phyloP scores from a whole-genome alignment of 2,888 invertebrate species.

The Chrysotoxum bicinctum region DNA sequence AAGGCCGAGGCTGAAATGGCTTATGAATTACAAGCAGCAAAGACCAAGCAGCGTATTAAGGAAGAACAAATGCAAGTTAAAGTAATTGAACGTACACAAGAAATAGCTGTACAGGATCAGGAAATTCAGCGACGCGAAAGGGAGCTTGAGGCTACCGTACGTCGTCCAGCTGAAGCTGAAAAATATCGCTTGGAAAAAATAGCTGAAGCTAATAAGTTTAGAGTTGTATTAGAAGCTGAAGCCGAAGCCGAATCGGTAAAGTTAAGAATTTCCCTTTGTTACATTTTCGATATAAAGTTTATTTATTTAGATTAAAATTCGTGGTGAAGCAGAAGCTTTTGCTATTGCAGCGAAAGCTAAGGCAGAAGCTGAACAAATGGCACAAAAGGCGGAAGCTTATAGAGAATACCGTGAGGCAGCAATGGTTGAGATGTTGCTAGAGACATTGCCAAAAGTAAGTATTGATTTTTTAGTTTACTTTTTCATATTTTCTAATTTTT shows the following conservation, averaged over 20 bases:
- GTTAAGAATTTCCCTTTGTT: not conserved
- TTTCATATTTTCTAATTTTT: not conserved
- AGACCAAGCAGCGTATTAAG: conserved; percentile 96
- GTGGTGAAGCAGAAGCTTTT: conserved; percentile 95
- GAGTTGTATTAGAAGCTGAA: conserved; percentile 96
- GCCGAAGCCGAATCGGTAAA: conserved; percentile 94
- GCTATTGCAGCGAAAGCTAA: conserved; percentile 96
- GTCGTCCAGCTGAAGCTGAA: conserved; percentile 98
- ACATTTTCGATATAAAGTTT: not conserved
- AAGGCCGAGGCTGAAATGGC: conserved; percentile 96
- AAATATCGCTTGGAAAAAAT: conserved; percentile 94
- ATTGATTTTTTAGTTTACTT: not conserved
- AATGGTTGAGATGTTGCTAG: conserved; percentile 97
- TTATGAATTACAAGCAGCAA: conserved; percentile 95
- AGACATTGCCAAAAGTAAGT: conserved; percentile 94
- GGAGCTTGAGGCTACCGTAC: conserved; percentile 95
- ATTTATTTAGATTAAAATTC: conserved; percentile 84
- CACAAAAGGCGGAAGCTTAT: conserved; percentile 98
- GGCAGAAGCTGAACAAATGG: conserved; percentile 98
- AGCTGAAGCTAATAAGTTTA: conserved; percentile 94
- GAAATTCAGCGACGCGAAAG: conserved; percentile 95
- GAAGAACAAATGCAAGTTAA: conserved; percentile 99
- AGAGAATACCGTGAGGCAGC: conserved; percentile 97
- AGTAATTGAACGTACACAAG: conserved; percentile 94
- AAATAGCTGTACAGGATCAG: conserved; percentile 97